These are phyloP conservation scores for Leiothrix lutea DNA, from an alignment of 2,113 vertebrate species.

Conservation along the genomic window DNA sequence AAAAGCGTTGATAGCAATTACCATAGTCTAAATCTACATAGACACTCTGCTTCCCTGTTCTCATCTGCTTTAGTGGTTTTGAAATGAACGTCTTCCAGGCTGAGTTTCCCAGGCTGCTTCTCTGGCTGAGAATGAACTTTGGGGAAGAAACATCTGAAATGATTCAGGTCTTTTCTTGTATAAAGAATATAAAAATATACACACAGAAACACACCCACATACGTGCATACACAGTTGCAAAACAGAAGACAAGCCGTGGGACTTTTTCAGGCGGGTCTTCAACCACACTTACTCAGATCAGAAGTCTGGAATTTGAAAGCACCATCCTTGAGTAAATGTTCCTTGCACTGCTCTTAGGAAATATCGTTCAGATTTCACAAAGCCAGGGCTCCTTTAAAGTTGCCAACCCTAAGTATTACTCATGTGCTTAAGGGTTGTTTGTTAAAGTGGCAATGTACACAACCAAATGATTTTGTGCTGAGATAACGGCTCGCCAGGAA, in stretches of 20 bases:
- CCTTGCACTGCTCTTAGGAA: neutral
- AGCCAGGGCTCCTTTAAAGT: conserved; percentile 12
- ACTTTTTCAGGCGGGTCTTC: neutral
- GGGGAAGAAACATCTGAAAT: neutral
- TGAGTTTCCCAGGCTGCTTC: neutral
- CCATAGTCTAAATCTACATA: neutral
- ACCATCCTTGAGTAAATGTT: neutral
- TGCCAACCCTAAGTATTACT: neutral
- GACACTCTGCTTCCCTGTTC: neutral
- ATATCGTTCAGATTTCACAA: neutral
- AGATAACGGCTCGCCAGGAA: neutral
- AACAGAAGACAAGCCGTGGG: neutral
- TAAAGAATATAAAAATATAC: neutral
- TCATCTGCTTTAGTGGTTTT: neutral
- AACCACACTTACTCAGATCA: neutral
- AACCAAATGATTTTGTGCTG: conserved; percentile 30
- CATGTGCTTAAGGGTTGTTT: conserved; percentile 21
- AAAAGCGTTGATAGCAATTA: neutral
- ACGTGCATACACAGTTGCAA: neutral
- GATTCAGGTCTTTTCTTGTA: neutral
- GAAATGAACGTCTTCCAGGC: neutral
- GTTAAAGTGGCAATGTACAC: conserved; percentile 18
- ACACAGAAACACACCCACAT: neutral
- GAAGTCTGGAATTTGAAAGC: conserved; percentile 3
- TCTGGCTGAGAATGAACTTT: neutral